Evolutionary conservation across 2,888 invertebrate species (phyloP), one percentile per base, ranked within the genome.

Genomic region (Oxyscelio sp.): DNA sequence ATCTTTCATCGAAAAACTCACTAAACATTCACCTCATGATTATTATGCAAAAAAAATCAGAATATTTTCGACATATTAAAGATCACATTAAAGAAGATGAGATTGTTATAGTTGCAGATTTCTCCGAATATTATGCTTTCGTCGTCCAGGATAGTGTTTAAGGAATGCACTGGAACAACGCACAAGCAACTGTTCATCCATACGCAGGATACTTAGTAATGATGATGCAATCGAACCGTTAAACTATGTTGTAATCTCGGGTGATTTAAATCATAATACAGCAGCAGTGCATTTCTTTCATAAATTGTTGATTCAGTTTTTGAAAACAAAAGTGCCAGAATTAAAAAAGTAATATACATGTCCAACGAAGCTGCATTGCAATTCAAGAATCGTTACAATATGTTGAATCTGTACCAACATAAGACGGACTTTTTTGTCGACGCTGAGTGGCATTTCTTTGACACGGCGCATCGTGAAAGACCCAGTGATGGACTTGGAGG

Each of bases 111-210:
- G n/a, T n/a, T n/a, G n/a, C n/a, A n/a, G n/a, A n/a, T n/a, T n/a
- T n/a, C n/a, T n/a, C 50, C 27, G 27, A 27, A 6, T 3, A 82
- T 61, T 65, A 48, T 43, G 40, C 83, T 31, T 71, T 73, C n/a
- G n/a, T n/a, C n/a, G n/a, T n/a, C n/a, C n/a, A n/a, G n/a, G n/a
- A n/a, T n/a, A n/a, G n/a, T n/a, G 50, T n/a, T n/a, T n/a, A n/a
- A n/a, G 73, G 77, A 13, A 45, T 65, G 22, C 54, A 85, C 63
- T 85, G 74, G 87, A 81, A 79, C 43, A 80, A 87, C 52, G 75
- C 40, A n/a, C 83, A 85, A 63, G 83, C 75, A 11, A 85, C 83
- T 54, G 31, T 85, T 17, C 85, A 86, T 73, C 80, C 81, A 56
- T 83, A 78, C 31, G 50, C 74, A 8, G 21, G 54, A 4, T 27